Evolutionary conservation across 2,888 invertebrate genomes (phyloP).

Genomic region (Chironomus tentans): DNA sequence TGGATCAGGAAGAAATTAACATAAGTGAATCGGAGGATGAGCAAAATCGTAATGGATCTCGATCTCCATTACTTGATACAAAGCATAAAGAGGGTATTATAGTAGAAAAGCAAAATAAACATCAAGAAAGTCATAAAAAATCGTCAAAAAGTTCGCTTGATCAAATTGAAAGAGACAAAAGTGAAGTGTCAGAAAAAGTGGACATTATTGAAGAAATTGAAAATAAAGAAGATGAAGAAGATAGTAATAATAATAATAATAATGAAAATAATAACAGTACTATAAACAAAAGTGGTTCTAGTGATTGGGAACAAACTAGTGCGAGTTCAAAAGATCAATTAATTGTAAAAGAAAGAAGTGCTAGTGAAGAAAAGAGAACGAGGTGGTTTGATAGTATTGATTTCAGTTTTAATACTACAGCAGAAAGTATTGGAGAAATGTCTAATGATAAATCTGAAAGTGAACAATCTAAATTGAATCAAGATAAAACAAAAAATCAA

Average conservation of each 20-base stretch:
- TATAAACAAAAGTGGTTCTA: conserved; percentile 37
- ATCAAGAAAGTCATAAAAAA: background rate
- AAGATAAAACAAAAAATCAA: background rate
- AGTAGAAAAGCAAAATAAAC: background rate
- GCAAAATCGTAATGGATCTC: conserved; percentile 47
- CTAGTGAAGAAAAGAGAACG: conserved; percentile 25
- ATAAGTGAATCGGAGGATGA: conserved; percentile 35
- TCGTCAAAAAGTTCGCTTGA: background rate
- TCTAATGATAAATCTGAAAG: background rate
- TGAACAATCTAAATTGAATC: background rate
- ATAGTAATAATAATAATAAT: background rate
- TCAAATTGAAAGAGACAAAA: background rate
- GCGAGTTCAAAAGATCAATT: conserved; percentile 56
- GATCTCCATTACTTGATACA: conserved; percentile 55
- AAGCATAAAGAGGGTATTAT: conserved; percentile 31
- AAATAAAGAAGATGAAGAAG: background rate
- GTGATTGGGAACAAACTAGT: conserved; percentile 51
- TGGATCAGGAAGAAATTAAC: conserved; percentile 41
- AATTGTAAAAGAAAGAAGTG: conserved; percentile 19
- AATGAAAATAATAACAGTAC: conserved; percentile 31
- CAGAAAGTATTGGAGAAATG: conserved; percentile 10
- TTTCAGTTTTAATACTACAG: conserved; percentile 15
- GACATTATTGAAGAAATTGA: conserved; percentile 26
- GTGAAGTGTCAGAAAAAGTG: background rate
- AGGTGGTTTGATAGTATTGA: conserved; percentile 24